Evolutionary conservation across 1,140 invertebrate genomes (phyloP), one percentile per base, ranked within the genome.

Genomic region (Camponotus vicinus): DNA sequence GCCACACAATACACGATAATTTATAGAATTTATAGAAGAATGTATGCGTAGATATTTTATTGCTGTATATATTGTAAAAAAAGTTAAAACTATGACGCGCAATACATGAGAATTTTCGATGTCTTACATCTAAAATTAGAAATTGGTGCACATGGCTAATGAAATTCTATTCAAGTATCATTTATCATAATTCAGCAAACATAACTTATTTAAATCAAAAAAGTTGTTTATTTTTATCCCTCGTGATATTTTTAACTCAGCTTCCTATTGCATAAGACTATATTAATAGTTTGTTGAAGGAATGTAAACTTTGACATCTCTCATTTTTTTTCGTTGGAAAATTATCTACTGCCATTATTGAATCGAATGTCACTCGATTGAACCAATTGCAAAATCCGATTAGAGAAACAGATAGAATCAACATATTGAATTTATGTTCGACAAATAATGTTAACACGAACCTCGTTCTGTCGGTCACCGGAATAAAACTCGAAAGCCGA

Each of bases 71-170:
- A 61, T 55, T 21, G 27, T 76, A 42, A 76, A 42, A 27, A 40
- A 27, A 42, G 45, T 76, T 73, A 73, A 55, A 37, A 63, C 0
- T 18, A 52, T n/a, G 1, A 57, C 57, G 37, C 7, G 3, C 15
- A 75, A 40, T 61, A 15, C 18, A 21, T 42, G 21, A 76, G 21
- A 76, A 76, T 15, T 42, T 13, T 42, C 73, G 27, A 15, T 32
- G 57, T 61, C 55, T 40, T 61, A 32, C 57, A 76, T 64, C 27
- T 64, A 42, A 77, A 77, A 59, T 2, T 75, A 59, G 34, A 75
- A 76, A 76, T 76, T 42, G 37, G 57, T 21, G 11, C 15, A 27
- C 57, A 57, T 21, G 6, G 0, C 34, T 75, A 59, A 59, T 75
- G 1, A 21, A 75, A 75, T 21, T 21, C 15, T 52, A 13, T 21